Evolutionary conservation across 2,797 vertebrate genomes (phyloP).

Genomic region (Pipistrellus kuhlii): DNA sequence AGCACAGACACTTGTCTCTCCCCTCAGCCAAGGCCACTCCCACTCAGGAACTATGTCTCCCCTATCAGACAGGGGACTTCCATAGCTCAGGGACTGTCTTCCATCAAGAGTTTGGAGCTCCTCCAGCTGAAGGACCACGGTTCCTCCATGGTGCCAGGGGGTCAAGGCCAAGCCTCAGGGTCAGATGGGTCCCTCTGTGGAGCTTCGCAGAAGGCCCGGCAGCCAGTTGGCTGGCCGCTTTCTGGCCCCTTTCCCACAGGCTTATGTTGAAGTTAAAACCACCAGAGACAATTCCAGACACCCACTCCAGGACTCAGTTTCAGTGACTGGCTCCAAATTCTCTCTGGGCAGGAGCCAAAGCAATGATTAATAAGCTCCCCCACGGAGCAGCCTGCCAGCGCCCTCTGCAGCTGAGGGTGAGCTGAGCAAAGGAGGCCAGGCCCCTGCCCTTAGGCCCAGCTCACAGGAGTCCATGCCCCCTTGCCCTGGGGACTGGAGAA

Average conservation of each 20-base stretch:
- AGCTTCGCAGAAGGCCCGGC: neutral
- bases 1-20: neutral
- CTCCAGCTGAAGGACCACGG: neutral
- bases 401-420: neutral
- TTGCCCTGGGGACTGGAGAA: neutral
- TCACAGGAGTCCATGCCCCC: neutral
- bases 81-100: neutral
- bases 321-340: neutral
- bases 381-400: neutral
- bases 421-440: neutral
- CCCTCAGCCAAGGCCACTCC: neutral
- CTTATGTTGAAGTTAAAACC: neutral
- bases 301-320: neutral
- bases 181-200: neutral
- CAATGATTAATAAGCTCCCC: constrained; percentile 61
- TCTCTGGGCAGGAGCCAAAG: constrained; percentile 40
- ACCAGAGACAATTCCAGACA: constrained; percentile 46
- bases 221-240: neutral
- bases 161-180: constrained; percentile 6
- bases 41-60: neutral
- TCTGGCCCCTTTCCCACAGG: neutral
- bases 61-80: neutral
- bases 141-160: neutral
- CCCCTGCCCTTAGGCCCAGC: neutral
- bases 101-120: neutral